Base-by-base conservation (phyloP, 1,140 invertebrate genomes). In the Eumeta japonica region DNA sequence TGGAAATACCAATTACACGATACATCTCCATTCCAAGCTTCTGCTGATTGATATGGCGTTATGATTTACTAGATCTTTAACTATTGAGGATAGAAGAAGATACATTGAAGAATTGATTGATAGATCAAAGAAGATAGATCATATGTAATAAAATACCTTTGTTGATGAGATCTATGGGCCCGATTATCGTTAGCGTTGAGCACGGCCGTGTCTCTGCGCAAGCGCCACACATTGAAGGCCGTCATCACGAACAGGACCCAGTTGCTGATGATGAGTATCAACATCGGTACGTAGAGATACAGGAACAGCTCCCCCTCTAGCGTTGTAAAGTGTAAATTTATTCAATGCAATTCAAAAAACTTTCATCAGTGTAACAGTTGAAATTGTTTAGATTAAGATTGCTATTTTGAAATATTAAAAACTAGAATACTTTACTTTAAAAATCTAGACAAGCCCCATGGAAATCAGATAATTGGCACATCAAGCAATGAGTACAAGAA, bases 251-350 rank as follows among this genome's bases (percentile, higher is more conserved):
- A 83, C 20, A 84, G 62, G 0, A 78, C 37, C 41, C 77, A 61
- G 39, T 85, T 83, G 10, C 45, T 50, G 1, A 75, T 3, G 0
- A 81, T 66, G 4, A 84, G 54, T 10, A 82, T 45, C 2, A 81
- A 62, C 28, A 83, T 70, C 0, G 81, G 81, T 2, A 77, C 57
- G 51, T 83, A 83, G 16, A 83, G 77, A 37, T 82, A 83, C 0
- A 79, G 62, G 24, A 83, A 56, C 15, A 80, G 76, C 20, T 76
- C 65, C 9, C 61, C 55, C 20, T 73, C 74, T 47, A 68, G 74
- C 13, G 3, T 57, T 45, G 10, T 15, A 31, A 38, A 20, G n/a
- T 7, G n/a, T 7, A n/a, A n/a, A 24, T 24, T 24, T 24, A 24
- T 24, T n/a, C 5, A 7, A 24, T 24, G n/a, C n/a, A 24, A 24